Base-by-base conservation (phyloP, 1,140 invertebrate species). In the Caenorhabditis tropicalis region DNA sequence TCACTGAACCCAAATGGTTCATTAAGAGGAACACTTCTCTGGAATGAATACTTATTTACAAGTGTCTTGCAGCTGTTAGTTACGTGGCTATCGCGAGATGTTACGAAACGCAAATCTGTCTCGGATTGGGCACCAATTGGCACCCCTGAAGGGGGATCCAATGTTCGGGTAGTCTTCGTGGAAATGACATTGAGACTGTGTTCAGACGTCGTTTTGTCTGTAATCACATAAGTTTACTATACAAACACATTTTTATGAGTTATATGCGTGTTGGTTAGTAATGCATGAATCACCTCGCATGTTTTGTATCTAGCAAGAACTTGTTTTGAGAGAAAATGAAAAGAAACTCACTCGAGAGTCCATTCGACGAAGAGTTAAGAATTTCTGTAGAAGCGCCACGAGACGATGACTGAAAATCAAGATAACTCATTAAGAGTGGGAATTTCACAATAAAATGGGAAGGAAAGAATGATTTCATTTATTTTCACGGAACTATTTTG, bases 1-100 rank as follows among this genome's bases (percentile, higher is more conserved):
- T 74, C 65, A 31, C 36, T n/a, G 36, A 74, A 74, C n/a, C 65
- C 65, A 46, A 74, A 74, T 74, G 65, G 65, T n/a, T 74, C 65
- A 24, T 43, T 43, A 36, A 74, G 36, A 6, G 65, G 65, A 74
- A 43, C 29, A 24, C 36, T 12, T 12, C 3, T 46, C 65, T 74
- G 36, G 24, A n/a, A 74, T 43, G 33, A 74, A 12, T 3, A 29
- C 29, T 24, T 3, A 6, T 24, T 15, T 43, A 46, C 29, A 74
- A 19, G n/a, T 65, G 29, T 19, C 3, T 65, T 33, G 58, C 65
- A 74, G 65, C 65, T 74, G 65, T 10, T 27, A 43, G 36, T 74
- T 24, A 74, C 65, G 29, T 74, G 65, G 33, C 6, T 74, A 24
- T 74, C 65, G 29, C 65, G 65, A 43, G 65, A 74, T 33, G 65